Evolutionary conservation across 1,140 invertebrate genomes (phyloP).

Genomic region (Doryteuthis pealeii): DNA sequence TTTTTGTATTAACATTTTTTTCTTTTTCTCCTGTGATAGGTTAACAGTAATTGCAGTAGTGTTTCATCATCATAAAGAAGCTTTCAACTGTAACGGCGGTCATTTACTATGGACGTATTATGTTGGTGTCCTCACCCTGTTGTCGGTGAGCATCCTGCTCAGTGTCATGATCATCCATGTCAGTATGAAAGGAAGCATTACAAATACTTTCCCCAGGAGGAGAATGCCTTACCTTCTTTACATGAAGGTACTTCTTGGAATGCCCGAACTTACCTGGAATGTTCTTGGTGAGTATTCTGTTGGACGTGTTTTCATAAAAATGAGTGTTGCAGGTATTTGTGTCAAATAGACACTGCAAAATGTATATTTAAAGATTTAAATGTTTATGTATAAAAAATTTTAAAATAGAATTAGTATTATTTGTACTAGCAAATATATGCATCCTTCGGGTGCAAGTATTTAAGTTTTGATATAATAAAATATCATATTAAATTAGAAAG

Average conservation of each 20-base stretch:
- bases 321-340: no score
- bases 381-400: no score
- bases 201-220: slow-evolving; percentile 51
- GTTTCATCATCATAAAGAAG: slow-evolving; percentile 26
- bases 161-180: slow-evolving; percentile 47
- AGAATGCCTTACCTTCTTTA: slow-evolving; percentile 57
- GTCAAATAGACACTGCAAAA: no score
- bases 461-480: no score
- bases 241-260: slow-evolving; percentile 64
- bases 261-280: slow-evolving; percentile 77
- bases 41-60: slow-evolving; percentile 30
- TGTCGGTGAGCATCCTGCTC: slow-evolving; percentile 48
- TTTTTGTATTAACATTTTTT: no score
- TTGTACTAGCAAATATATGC: no score
- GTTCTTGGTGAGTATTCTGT: slow-evolving; percentile 65
- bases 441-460: no score
- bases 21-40: slow-evolving; percentile 20
- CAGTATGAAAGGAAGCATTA: slow-evolving; percentile 59
- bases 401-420: no score
- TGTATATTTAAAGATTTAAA: no score
- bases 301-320: no score
- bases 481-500: no score
- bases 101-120: slow-evolving; percentile 40
- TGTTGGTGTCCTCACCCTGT: slow-evolving; percentile 46
- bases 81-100: slow-evolving; percentile 31